These are phyloP conservation scores for Lypha dubia DNA, from an alignment of 2,888 invertebrate genomes.

Conservation along the genomic window DNA sequence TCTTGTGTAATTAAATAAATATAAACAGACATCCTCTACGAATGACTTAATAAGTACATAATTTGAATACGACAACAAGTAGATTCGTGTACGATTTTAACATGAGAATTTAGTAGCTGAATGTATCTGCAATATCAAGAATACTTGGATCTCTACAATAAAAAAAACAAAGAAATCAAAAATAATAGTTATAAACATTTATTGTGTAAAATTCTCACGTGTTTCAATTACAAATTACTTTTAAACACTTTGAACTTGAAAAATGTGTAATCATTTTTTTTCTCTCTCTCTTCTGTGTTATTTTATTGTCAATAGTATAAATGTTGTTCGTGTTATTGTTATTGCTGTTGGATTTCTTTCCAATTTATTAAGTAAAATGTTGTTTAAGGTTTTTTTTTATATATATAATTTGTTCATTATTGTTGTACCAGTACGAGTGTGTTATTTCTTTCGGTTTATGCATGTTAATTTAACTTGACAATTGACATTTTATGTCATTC, in stretches of 20 bases:
- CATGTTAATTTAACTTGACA: slow-evolving; percentile 69
- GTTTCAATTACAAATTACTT: slow-evolving; percentile 73
- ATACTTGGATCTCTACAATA: slow-evolving; percentile 13
- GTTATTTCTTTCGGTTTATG: slow-evolving; percentile 46
- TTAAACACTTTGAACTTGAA: slow-evolving; percentile 73
- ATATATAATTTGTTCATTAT: not conserved
- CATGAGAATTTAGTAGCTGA: not conserved
- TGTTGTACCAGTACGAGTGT: slow-evolving; percentile 28
- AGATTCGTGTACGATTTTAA: not conserved
- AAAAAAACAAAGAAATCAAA: not conserved
- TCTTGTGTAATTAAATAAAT: slow-evolving; percentile 7
- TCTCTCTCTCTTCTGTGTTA: not conserved
- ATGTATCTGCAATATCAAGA: slow-evolving; percentile 13
- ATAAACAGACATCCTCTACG: slow-evolving; percentile 15
- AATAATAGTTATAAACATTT: slow-evolving; percentile 48
- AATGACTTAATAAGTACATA: not conserved
- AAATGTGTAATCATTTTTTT: slow-evolving; percentile 40
- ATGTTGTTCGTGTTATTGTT: slow-evolving; percentile 5
- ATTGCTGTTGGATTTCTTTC: slow-evolving; percentile 45
- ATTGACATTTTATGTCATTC: slow-evolving; percentile 73
- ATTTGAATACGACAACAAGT: slow-evolving; percentile 19
- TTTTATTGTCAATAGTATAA: slow-evolving; percentile 19
- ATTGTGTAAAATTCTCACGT: slow-evolving; percentile 70
- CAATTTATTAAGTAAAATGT: slow-evolving; percentile 41
- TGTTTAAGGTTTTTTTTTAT: slow-evolving; percentile 26